These are phyloP conservation scores for Sisor rabdophorus DNA, from an alignment of 2,113 vertebrate genomes.

Conservation along the genomic window DNA sequence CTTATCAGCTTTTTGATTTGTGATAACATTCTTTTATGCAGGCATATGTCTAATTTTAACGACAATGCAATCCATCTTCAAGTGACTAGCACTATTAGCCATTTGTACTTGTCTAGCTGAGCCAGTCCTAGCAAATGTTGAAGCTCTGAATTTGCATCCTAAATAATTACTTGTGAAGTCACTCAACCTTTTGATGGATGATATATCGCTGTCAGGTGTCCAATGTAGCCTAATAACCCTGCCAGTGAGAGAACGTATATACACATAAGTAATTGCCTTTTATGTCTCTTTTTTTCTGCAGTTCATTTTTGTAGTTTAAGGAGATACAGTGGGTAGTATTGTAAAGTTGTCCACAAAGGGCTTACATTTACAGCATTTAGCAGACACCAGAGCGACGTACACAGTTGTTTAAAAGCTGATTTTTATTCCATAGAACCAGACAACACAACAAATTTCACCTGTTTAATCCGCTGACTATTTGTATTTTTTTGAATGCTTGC, in stretches of 20 bases:
- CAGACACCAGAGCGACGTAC: too few species aligned
- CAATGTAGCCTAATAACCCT: neutral
- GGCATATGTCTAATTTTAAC: slow-evolving; percentile 28
- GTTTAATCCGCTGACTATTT: too few species aligned
- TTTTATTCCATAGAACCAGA: too few species aligned
- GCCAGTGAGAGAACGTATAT: slow-evolving; percentile 4
- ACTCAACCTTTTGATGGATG: neutral
- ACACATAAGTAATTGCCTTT: neutral
- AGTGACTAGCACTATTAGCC: slow-evolving; percentile 10
- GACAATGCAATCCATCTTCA: slow-evolving; percentile 26
- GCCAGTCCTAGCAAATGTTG: neutral
- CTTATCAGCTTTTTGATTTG: slow-evolving; percentile 34
- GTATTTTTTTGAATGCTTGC: too few species aligned
- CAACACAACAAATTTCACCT: too few species aligned
- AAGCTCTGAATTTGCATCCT: slow-evolving; percentile 6
- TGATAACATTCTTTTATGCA: slow-evolving; percentile 35
- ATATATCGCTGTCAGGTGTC: slow-evolving; percentile 5
- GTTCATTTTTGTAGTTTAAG: too few species aligned
- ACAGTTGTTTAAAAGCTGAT: too few species aligned
- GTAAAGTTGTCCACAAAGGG: too few species aligned
- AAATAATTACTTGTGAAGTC: neutral
- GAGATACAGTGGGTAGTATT: too few species aligned
- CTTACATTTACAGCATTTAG: too few species aligned
- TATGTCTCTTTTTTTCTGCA: too few species aligned
- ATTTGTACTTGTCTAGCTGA: slow-evolving; percentile 27